Evolutionary conservation across 2,888 invertebrate species (phyloP).

Genomic region (Cepaea hortensis): DNA sequence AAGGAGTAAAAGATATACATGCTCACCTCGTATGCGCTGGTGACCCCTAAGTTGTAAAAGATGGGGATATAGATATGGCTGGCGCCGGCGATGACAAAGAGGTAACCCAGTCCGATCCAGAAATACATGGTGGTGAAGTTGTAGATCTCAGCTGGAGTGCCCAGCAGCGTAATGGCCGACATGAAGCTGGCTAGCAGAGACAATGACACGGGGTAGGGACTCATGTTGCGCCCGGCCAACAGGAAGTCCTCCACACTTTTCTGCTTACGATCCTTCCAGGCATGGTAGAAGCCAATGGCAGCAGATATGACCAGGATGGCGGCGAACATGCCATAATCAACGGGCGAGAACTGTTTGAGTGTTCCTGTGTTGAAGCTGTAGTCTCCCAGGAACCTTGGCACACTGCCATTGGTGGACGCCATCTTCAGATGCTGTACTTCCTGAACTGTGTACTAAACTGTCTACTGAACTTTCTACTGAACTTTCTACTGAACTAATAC

Average conservation of each 20-base stretch:
- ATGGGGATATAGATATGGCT: conserved; percentile 68
- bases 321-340: conserved; percentile 72
- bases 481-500: neutral
- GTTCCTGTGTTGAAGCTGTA: conserved; percentile 63
- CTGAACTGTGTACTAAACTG: neutral
- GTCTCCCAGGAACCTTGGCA: conserved; percentile 38
- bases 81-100: conserved; percentile 69
- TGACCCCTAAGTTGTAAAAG: conserved; percentile 65
- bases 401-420: neutral
- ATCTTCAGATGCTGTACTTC: neutral
- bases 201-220: conserved; percentile 70
- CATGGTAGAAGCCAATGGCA: conserved; percentile 71
- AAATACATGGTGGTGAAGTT: conserved; percentile 72
- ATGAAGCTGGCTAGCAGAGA: conserved; percentile 75
- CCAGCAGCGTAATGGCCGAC: conserved; percentile 75
- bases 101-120: conserved; percentile 70
- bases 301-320: conserved; percentile 67
- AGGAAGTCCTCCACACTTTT: conserved; percentile 68
- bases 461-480: neutral
- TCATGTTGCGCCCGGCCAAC: conserved; percentile 73
- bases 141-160: conserved; percentile 74
- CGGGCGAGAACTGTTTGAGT: conserved; percentile 57
- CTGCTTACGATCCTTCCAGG: conserved; percentile 66
- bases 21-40: conserved; percentile 70
- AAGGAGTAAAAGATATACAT: neutral